phyloP scores from a whole-genome alignment of 1,140 invertebrate species.

The Ostrea denselamellosa region DNA sequence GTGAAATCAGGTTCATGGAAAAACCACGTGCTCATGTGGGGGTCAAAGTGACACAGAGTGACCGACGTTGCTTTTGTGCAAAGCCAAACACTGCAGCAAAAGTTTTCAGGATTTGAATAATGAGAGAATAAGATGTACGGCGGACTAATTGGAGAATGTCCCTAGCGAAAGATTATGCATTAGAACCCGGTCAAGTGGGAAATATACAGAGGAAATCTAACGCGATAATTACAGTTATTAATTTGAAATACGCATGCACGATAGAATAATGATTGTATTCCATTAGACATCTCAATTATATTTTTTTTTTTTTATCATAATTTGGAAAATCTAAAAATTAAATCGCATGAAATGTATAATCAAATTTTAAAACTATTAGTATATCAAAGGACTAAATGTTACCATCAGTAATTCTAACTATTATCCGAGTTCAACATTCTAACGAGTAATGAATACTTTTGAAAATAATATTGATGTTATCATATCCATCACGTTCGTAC shows the following conservation, averaged over 20 bases:
- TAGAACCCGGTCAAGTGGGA: background rate
- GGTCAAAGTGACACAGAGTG: conserved; percentile 31
- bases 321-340: background rate
- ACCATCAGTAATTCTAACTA: too few species aligned
- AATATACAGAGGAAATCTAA: conserved; percentile 15
- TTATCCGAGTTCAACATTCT: too few species aligned
- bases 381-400: too few species aligned
- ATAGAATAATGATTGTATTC: background rate
- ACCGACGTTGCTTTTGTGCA: conserved; percentile 29
- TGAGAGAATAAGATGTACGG: background rate
- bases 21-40: conserved; percentile 13
- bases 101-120: background rate
- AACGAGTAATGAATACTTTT: too few species aligned
- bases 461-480: too few species aligned
- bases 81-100: conserved; percentile 22
- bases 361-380: too few species aligned
- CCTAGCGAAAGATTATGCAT: conserved; percentile 2
- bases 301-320: background rate
- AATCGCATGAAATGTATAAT: too few species aligned
- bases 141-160: background rate
- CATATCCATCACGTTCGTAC: too few species aligned
- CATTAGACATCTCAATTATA: background rate
- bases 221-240: conserved; percentile 29
- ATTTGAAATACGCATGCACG: conserved; percentile 1
- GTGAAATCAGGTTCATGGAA: conserved; percentile 32